A percentile compares a stretch with the other conserved stretches of the same genome.
phyloP scores from a whole-genome alignment of 2,888 invertebrate species.

The Ctenicera cuprea region DNA sequence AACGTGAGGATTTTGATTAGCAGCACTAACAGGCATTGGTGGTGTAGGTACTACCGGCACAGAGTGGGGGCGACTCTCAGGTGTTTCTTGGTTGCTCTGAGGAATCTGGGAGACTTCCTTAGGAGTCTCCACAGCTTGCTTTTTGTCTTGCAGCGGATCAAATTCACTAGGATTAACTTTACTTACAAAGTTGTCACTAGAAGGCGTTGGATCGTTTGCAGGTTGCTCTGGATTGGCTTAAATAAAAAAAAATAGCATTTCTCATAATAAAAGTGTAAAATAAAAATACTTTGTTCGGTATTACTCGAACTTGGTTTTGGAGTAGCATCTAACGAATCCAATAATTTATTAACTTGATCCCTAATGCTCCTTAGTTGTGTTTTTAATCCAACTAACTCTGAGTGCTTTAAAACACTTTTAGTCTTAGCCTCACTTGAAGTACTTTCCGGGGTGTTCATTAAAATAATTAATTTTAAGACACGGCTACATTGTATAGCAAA shows the following conservation, averaged over 20 bases:
- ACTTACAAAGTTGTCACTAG: constrained; percentile 58
- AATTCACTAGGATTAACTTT: constrained; percentile 76
- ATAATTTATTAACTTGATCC: constrained; percentile 76
- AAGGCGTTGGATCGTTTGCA: constrained; percentile 27
- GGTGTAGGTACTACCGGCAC: constrained; percentile 63
- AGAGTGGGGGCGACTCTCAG: constrained; percentile 63
- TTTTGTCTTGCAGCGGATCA: constrained; percentile 75
- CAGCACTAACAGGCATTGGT: constrained; percentile 60
- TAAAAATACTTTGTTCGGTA: constrained; percentile 29
- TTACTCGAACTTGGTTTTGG: constrained; percentile 19
- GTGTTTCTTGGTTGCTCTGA: constrained; percentile 54
- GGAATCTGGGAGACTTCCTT: constrained; percentile 21
- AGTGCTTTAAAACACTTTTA: constrained; percentile 59
- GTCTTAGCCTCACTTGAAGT: constrained; percentile 60
- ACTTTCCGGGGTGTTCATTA: constrained; percentile 70
- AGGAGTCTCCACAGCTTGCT: constrained; percentile 44
- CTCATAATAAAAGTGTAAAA: background rate
- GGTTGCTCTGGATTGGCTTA: constrained; percentile 53
- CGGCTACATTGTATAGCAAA: constrained; percentile 82
- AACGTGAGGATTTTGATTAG: constrained; percentile 61
- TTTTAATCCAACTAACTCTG: constrained; percentile 73
- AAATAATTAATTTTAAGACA: constrained; percentile 79
- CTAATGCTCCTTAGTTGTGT: constrained; percentile 73
- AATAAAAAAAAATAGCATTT: background rate
- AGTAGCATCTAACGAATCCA: constrained; percentile 75